A percentile compares a stretch with the other conserved stretches of the same genome.
These are phyloP conservation scores for Drosophila koepferae DNA, from an alignment of 2,888 invertebrate genomes.

Conservation along the genomic window DNA sequence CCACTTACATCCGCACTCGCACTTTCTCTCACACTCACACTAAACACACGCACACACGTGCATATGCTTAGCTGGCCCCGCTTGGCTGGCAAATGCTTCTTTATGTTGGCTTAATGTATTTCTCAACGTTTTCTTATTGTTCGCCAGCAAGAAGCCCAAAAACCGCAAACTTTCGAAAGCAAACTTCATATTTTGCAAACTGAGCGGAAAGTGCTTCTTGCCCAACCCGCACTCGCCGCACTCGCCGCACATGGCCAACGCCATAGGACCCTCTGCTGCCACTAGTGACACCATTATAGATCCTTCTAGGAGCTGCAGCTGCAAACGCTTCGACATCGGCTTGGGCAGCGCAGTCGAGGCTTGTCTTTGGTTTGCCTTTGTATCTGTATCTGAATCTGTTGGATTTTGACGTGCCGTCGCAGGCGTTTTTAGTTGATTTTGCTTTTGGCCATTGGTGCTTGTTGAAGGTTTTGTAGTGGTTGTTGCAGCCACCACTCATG, in stretches of 20 bases:
- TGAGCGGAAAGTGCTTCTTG: constrained; percentile 66
- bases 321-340: constrained; percentile 9
- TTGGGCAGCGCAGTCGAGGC: constrained; percentile 26
- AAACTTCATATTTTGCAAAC: constrained; percentile 75
- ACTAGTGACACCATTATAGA: constrained; percentile 61
- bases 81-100: constrained; percentile 62
- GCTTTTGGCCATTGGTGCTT: constrained; percentile 27
- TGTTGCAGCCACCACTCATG: constrained; percentile 59
- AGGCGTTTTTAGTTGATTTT: constrained; percentile 34
- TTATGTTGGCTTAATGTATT: constrained; percentile 74
- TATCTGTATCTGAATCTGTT: constrained; percentile 55
- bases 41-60: constrained; percentile 26
- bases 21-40: constrained; percentile 1
- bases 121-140: constrained; percentile 70
- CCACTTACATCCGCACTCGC: not conserved
- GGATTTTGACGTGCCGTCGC: constrained; percentile 50
- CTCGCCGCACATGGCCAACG: constrained; percentile 16
- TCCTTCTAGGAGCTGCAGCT: constrained; percentile 40
- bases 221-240: constrained; percentile 8
- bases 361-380: constrained; percentile 39
- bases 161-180: constrained; percentile 73
- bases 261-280: constrained; percentile 17
- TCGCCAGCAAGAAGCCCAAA: constrained; percentile 64
- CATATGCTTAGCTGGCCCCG: constrained; percentile 51
- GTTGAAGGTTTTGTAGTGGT: constrained; percentile 51